Evolutionary conservation across 2,113 vertebrate genomes (phyloP).

Genomic region (Heptranchias perlo): DNA sequence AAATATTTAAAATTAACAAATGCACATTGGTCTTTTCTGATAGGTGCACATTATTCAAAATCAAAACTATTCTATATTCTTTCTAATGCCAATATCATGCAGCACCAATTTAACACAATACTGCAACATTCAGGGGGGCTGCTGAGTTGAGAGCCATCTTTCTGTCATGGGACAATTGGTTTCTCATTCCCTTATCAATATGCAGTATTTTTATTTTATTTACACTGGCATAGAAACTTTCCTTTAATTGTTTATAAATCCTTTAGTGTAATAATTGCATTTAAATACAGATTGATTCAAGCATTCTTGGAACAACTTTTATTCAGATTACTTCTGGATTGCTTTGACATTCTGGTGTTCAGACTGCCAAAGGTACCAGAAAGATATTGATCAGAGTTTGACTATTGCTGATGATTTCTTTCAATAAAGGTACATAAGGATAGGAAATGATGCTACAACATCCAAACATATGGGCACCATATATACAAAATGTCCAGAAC

Average conservation of each 20-base stretch:
- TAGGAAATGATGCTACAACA: background rate
- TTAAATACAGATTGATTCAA: background rate
- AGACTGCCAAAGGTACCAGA: background rate
- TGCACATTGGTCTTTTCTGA: background rate
- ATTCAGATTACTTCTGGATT: background rate
- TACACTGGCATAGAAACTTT: no score
- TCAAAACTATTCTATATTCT: background rate
- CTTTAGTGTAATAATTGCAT: background rate
- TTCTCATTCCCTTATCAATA: no score
- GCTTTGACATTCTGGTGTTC: background rate
- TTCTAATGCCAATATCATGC: background rate
- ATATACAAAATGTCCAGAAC: background rate
- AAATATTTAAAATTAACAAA: background rate
- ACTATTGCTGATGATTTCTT: background rate
- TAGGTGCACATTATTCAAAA: background rate
- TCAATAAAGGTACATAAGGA: background rate
- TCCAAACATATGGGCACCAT: background rate
- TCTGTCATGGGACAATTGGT: no score
- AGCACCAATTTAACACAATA: background rate
- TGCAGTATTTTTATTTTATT: no score
- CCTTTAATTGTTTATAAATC: no score
- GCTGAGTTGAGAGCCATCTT: background rate
- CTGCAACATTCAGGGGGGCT: background rate
- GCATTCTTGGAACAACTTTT: background rate
- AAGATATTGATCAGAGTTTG: background rate